phyloP scores from a whole-genome alignment of 2,888 invertebrate genomes.

The Oligia fasciuncula region DNA sequence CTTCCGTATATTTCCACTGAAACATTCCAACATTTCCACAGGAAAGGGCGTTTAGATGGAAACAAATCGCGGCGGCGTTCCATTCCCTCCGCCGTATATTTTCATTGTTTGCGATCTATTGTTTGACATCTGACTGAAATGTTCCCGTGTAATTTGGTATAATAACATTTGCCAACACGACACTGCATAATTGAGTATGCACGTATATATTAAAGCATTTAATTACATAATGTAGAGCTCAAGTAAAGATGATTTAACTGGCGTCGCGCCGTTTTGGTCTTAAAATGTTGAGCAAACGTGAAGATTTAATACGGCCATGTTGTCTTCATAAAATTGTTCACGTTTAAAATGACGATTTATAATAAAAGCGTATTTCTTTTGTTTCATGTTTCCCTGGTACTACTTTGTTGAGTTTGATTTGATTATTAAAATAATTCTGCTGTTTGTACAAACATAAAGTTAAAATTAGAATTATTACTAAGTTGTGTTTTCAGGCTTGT shows the following conservation, averaged over 20 bases:
- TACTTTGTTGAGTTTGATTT: conserved; percentile 20
- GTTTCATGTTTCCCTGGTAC: conserved; percentile 19
- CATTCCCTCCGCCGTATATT: conserved; percentile 59
- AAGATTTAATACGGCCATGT: conserved; percentile 32
- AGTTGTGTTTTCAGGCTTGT: not conserved
- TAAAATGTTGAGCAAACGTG: conserved; percentile 37
- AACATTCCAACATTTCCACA: conserved; percentile 33
- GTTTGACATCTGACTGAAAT: conserved; percentile 78
- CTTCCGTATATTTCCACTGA: conserved; percentile 61
- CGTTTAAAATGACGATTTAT: conserved; percentile 28
- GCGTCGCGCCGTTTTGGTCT: conserved; percentile 2
- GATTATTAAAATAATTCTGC: not conserved
- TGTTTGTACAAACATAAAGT: not conserved
- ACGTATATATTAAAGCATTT: conserved; percentile 67
- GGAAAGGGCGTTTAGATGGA: conserved; percentile 3
- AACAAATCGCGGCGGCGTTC: conserved; percentile 11
- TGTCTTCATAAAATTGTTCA: conserved; percentile 36
- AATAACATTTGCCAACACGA: conserved; percentile 79
- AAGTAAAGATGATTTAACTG: conserved; percentile 50
- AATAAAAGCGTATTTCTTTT: conserved; percentile 19
- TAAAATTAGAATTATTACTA: not conserved
- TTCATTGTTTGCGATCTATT: conserved; percentile 73
- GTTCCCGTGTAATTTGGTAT: conserved; percentile 78
- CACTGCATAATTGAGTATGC: conserved; percentile 76
- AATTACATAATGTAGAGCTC: conserved; percentile 61